Base-by-base conservation (phyloP, 2,888 invertebrate genomes). In the Stomorhina lunata region DNA sequence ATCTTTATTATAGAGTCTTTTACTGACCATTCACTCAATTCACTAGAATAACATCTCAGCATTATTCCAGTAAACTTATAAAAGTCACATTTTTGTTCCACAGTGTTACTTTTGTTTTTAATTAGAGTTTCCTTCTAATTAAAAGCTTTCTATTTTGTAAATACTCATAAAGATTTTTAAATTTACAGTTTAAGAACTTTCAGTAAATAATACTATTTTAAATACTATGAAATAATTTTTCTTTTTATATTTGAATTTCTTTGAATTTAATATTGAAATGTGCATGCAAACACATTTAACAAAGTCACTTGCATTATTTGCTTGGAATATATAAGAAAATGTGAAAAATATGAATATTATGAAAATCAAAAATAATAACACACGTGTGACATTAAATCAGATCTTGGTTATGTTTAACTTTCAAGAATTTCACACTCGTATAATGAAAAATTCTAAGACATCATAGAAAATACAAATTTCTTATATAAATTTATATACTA, bases 371-470 rank as follows among this genome's bases (percentile, higher is more conserved):
- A 37, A 32, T 61, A 29, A 50, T 66, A 34, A 32, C 12, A 40
- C 25, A 61, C 29, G 25, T 55, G 37, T 53, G 55, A 9, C 32
- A 29, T 63, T 43, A 34, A 32, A 20, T 65, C 66, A 71, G 72
- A 37, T 53, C 50, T 43, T 15, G 37, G n/a, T 9, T 32, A 53
- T 65, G 6, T 71, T 37, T 43, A 61, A n/a, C 50, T 63, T 37
- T n/a, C 27, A 48, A 29, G 57, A 65, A 65, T 80, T 34, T 65
- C 75, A 78, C 55, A 71, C 57, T 34, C 17, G 17, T 32, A 22
- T 59, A 34, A 9, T 66, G 37, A 25, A 40, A 3, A 40, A 53
- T 29, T 50, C 15, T 10, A 57, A 66, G 34, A 57, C 32, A 25
- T 20, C 43, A n/a, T 6, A 45, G 27, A 1, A 17, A 40, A 27